Percentiles rank a stretch among this genome's conserved stretches.
Conservation (phyloP, 2,888 invertebrate genomes). For the Caenorhabditis macrosperma region DNA sequence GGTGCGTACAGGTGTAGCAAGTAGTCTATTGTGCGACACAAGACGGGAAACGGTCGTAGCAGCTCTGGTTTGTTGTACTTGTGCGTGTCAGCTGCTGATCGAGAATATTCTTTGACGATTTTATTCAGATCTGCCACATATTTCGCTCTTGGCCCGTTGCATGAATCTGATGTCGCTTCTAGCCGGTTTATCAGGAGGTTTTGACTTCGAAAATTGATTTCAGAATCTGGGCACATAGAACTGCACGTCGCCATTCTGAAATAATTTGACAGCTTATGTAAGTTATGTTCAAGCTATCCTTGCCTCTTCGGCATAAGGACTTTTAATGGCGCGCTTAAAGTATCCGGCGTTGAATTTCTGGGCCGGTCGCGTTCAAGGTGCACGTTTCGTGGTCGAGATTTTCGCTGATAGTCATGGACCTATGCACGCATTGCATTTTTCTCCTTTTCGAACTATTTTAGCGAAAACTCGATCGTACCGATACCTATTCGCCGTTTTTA, state of each 20-base stretch:
- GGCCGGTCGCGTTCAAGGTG: no score
- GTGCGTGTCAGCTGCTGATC: conserved; percentile 64
- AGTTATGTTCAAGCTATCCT: no score
- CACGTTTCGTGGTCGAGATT: no score
- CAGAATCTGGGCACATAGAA: conserved; percentile 56
- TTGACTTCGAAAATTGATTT: conserved; percentile 55
- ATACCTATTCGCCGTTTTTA: no score
- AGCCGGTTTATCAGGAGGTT: conserved; percentile 62
- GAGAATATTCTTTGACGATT: conserved; percentile 66
- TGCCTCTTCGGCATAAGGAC: no score
- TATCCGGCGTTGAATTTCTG: no score
- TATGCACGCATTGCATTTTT: no score
- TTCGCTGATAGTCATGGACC: no score
- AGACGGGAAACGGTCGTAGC: conserved; percentile 57
- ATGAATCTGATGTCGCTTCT: conserved; percentile 43
- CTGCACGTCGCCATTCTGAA: conserved; percentile 28
- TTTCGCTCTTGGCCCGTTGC: conserved; percentile 12
- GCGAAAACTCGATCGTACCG: no score
- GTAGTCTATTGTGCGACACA: conserved; percentile 59
- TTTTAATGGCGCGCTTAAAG: no score
- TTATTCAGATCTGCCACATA: conserved; percentile 25
- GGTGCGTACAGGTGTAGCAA: conserved; percentile 52
- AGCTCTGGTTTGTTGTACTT: conserved; percentile 44
- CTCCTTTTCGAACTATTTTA: no score
- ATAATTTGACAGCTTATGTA: background rate